Evolutionary conservation across 2,113 vertebrate genomes (phyloP), one percentile per base, ranked within the genome.

Genomic region (Pungitius pungitius): DNA sequence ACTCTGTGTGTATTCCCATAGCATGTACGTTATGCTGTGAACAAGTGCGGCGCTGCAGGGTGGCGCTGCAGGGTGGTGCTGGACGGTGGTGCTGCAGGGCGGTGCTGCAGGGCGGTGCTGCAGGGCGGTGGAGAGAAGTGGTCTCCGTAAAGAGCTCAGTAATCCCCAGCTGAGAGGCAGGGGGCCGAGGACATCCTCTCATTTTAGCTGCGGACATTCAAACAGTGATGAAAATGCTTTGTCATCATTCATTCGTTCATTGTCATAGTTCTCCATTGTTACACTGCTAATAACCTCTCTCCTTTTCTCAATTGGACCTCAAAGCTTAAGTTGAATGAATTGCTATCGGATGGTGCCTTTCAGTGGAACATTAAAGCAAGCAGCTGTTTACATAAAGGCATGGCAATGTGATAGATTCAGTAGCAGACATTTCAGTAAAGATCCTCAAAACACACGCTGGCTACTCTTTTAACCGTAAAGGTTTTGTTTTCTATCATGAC

Each of bases 211-310:
- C 30, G 59, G 64, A 78, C 56, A 78, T 73, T 61, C 42, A 22
- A 37, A 59, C 43, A 33, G 37, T 12, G 63, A 73, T 60, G 30
- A 78, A 56, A 66, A 47, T 74, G 83, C 77, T 77, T 81, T 82
- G 87, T 83, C 79, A 85, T 84, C 57, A 65, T 67, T 80, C 52
- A 45, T 45, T 45, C 47, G 22, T 22, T 51, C 77, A 75, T 83
- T 84, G 87, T 83, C 79, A 85, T 84, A 52, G 55, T 67, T 76
- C 54, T 78, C 69, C 73, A 63, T 88, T 87, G 83, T 82, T 69
- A 56, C 60, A n/a, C 47, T 27, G 73, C 70, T 80, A 77, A 80
- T 81, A 73, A 74, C 40, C 15, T 80, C 66, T 81, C 18, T 27
- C 14, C 51, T 54, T 75, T 51, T 55, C 40, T 73, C n/a, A 59